Conservation (phyloP, 2,797 vertebrate genomes). For the Myotis planiceps region DNA sequence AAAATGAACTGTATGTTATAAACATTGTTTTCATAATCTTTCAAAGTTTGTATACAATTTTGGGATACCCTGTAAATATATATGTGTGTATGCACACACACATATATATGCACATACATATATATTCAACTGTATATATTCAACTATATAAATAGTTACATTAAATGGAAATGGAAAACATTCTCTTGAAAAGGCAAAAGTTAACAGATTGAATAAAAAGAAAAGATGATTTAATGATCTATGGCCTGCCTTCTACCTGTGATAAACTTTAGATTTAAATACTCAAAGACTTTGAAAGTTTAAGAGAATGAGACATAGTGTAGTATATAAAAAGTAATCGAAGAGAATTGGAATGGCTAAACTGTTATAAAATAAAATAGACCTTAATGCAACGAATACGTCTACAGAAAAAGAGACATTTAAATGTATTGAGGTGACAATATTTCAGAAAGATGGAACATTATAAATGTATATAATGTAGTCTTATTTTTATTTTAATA, state of each 20-base stretch:
- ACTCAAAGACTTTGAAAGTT: neutral
- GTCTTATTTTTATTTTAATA: neutral
- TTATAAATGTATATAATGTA: neutral
- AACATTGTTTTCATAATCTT: too few relatives aligned
- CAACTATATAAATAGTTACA: neutral
- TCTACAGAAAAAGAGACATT: neutral
- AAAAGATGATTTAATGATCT: neutral
- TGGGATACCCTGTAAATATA: neutral
- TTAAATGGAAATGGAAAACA: neutral
- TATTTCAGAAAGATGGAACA: neutral
- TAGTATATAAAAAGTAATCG: neutral
- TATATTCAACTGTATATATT: neutral
- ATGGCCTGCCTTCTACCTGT: neutral
- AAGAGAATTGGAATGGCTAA: neutral
- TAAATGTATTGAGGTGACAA: neutral
- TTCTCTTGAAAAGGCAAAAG: neutral
- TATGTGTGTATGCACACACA: neutral
- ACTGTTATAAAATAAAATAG: neutral
- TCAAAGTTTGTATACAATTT: too few relatives aligned
- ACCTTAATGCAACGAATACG: neutral
- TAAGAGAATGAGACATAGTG: neutral
- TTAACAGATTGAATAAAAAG: neutral
- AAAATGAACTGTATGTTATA: too few relatives aligned
- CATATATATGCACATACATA: neutral
- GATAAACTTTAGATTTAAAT: neutral